phyloP scores from a whole-genome alignment of 2,113 vertebrate species.

The Vireo altiloquus region DNA sequence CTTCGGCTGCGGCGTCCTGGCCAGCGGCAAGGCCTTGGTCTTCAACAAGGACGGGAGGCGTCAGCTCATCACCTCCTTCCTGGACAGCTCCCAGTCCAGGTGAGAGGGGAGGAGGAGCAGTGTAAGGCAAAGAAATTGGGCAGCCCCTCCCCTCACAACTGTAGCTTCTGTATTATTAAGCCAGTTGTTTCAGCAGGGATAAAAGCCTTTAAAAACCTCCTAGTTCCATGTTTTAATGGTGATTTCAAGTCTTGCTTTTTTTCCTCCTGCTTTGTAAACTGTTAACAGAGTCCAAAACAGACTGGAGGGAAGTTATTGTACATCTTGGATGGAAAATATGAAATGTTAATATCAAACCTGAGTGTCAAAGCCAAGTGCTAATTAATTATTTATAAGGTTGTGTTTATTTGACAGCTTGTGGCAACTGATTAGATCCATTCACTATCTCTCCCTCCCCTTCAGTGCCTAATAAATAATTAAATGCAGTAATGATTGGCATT shows the following conservation, averaged over 20 bases:
- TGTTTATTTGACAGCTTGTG: constrained; percentile 82
- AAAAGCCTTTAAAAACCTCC: neutral
- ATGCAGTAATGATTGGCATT: constrained; percentile 68
- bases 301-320: constrained; percentile 33
- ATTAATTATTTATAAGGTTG: constrained; percentile 78
- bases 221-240: neutral
- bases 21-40: constrained; percentile 94
- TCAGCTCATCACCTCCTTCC: constrained; percentile 89
- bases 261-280: neutral
- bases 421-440: constrained; percentile 75
- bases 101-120: constrained; percentile 41
- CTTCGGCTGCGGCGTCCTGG: constrained; percentile 93
- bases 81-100: constrained; percentile 98
- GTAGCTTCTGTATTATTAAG: neutral
- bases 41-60: constrained; percentile 94
- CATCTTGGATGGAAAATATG: constrained; percentile 45
- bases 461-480: constrained; percentile 79
- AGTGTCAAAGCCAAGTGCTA: constrained; percentile 69
- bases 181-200: neutral
- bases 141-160: neutral
- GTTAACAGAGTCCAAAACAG: neutral
- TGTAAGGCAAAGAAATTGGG: neutral
- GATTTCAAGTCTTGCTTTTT: neutral
- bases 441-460: constrained; percentile 58
- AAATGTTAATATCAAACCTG: constrained; percentile 73